Evolutionary conservation across 2,888 invertebrate genomes (phyloP), one percentile per base, ranked within the genome.

Genomic region (Tinea trinotella): DNA sequence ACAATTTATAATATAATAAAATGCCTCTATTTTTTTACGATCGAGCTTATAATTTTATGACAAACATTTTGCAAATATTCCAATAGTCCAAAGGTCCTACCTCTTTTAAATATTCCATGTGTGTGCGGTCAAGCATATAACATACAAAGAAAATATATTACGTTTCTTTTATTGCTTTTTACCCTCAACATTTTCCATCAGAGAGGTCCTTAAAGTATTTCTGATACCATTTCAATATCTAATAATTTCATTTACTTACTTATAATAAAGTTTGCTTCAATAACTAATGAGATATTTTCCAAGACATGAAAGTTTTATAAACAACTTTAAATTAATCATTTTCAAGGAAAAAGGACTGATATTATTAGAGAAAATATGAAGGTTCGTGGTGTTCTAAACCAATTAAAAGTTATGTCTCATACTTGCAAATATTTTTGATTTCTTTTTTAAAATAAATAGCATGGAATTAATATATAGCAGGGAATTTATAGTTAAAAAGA

Each of bases 131-230:
- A 81, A 76, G 68, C 75, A 74, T 71, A 73, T 83, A 83, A 83
- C 80, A 76, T 74, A 84, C 82, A 83, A 83, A 84, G 83, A 78
- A 81, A 81, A 82, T 74, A 76, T 81, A 82, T 81, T 76, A 79
- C 74, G 73, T 70, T 76, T 76, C 74, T 79, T 78, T 83, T 84
- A 83, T 84, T 82, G 77, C 71, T 62, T 76, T 76, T 71, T 70
- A 68, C 74, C 76, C 76, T 70, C 68, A 67, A 67, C 69, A 66
- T 65, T 46, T 46, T 46, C 17, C 46, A 46, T 46, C 19, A 46
- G n/a, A 46, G 15, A 18, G 46, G 15, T 40, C 40, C 12, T 40
- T 40, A 13, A 40, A 40, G n/a, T 40, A 40, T 40, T 40, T 40
- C n/a, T 40, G 40, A 40, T 40, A 40, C 13, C 15, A 13, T 12